Percentiles rank a stretch among this genome's conserved stretches.
Evolutionary conservation across 2,113 vertebrate genomes (phyloP).

Genomic region (rat (Rattus norvegicus)): DNA sequence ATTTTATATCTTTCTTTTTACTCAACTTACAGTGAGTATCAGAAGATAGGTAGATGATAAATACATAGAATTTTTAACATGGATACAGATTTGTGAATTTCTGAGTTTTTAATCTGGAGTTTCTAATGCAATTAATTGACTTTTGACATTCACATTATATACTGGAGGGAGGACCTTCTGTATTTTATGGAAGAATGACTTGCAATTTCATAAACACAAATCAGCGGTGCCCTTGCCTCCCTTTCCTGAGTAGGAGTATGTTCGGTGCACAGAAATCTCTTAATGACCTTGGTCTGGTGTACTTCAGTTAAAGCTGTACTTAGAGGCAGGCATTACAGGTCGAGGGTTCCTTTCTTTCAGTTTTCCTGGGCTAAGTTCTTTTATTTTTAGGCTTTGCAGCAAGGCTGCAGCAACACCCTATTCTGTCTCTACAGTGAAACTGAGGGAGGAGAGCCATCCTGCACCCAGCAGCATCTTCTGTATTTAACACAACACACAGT

Average conservation of each 20-base stretch:
- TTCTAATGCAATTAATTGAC: conserved; percentile 54
- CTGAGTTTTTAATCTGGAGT: conserved; percentile 25
- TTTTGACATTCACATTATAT: conserved; percentile 41
- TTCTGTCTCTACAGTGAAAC: not conserved
- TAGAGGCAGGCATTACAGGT: not conserved
- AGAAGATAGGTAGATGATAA: not conserved
- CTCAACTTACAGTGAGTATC: not conserved
- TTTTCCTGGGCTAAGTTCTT: not conserved
- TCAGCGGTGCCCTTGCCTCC: conserved; percentile 7
- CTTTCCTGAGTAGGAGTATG: conserved; percentile 23
- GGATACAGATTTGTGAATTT: conserved; percentile 24
- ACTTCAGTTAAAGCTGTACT: not conserved
- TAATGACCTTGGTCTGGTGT: conserved; percentile 32
- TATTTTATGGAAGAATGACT: conserved; percentile 66
- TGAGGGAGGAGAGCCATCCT: not conserved
- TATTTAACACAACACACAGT: conserved; percentile 34
- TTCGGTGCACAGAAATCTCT: conserved; percentile 15
- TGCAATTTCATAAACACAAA: conserved; percentile 68
- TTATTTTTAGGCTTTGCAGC: not conserved
- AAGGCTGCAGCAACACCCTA: not conserved
- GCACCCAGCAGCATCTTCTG: conserved; percentile 21
- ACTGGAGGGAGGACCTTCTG: not conserved
- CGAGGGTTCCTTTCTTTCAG: not conserved
- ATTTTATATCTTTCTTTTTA: conserved; percentile 33
- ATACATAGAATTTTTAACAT: not conserved